phyloP scores from a whole-genome alignment of 2,113 vertebrate species.

The Clarias batrachus region DNA sequence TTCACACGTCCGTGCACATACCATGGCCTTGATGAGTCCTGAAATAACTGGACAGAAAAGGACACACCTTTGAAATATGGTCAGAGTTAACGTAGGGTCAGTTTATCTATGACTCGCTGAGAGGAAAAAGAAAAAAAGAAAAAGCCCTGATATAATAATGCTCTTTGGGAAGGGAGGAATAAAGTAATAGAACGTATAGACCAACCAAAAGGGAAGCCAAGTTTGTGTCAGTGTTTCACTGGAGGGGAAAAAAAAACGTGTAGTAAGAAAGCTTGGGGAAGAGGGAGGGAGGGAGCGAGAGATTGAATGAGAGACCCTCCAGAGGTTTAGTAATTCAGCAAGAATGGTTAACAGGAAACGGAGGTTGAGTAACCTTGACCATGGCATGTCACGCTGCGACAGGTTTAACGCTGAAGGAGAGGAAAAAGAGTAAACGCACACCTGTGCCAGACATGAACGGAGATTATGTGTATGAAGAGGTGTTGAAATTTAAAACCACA shows the following conservation, averaged over 20 bases:
- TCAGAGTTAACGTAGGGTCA: constrained; percentile 12
- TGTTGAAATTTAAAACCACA: constrained; percentile 86
- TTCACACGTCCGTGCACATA: background rate
- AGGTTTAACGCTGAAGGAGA: constrained; percentile 55
- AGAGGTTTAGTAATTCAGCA: constrained; percentile 81
- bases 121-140: background rate
- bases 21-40: constrained; percentile 33
- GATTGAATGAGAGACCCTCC: constrained; percentile 64
- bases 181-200: background rate
- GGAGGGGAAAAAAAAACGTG: background rate
- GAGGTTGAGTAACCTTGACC: constrained; percentile 70
- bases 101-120: background rate
- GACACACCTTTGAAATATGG: constrained; percentile 19
- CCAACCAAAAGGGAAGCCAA: background rate
- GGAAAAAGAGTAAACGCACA: constrained; percentile 77
- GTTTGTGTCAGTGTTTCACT: constrained; percentile 5
- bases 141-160: constrained; percentile 1
- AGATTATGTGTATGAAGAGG: constrained; percentile 40
- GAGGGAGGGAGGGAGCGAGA: background rate
- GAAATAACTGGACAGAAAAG: constrained; percentile 27
- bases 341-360: constrained; percentile 77
- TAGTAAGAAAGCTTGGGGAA: constrained; percentile 1
- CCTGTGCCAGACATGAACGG: constrained; percentile 74
- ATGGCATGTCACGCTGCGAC: constrained; percentile 15
- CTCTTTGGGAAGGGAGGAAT: background rate